Percentiles rank a stretch among this genome's conserved stretches.
These are phyloP conservation scores for Agrochola lychnidis DNA, from an alignment of 2,888 invertebrate species.

Conservation along the genomic window DNA sequence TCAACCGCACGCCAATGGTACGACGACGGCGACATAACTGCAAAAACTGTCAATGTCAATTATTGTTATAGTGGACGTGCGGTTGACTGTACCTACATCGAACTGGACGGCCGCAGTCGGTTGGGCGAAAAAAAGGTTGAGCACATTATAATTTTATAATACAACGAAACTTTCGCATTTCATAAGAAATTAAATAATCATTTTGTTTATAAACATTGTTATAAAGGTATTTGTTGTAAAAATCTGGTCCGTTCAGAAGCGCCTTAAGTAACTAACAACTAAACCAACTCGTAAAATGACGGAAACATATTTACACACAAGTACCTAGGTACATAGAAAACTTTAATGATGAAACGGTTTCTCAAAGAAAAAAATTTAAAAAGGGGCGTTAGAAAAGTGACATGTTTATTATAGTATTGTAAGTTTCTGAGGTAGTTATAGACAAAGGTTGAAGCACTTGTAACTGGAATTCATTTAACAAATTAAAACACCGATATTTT, in stretches of 20 bases:
- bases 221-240: too few species aligned
- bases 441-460: background rate
- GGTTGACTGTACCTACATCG: constrained; percentile 14
- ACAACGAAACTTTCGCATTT: background rate
- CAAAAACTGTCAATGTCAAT: background rate
- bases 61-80: background rate
- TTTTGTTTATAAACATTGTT: background rate
- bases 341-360: background rate
- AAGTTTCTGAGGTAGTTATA: constrained; percentile 43
- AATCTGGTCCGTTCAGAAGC: background rate
- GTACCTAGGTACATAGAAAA: background rate
- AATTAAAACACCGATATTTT: background rate
- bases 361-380: background rate
- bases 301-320: background rate
- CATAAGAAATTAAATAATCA: constrained; percentile 5
- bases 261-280: background rate
- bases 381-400: constrained; percentile 37
- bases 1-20: constrained; percentile 18
- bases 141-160: background rate
- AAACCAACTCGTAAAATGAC: background rate
- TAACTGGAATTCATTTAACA: background rate
- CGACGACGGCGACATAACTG: background rate
- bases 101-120: constrained; percentile 25
- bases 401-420: background rate
- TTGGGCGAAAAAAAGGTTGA: constrained; percentile 28